A percentile compares a stretch with the other conserved stretches of the same genome.
Conservation (phyloP, 2,888 invertebrate species). For the Drosophila neoperkinsi region DNA sequence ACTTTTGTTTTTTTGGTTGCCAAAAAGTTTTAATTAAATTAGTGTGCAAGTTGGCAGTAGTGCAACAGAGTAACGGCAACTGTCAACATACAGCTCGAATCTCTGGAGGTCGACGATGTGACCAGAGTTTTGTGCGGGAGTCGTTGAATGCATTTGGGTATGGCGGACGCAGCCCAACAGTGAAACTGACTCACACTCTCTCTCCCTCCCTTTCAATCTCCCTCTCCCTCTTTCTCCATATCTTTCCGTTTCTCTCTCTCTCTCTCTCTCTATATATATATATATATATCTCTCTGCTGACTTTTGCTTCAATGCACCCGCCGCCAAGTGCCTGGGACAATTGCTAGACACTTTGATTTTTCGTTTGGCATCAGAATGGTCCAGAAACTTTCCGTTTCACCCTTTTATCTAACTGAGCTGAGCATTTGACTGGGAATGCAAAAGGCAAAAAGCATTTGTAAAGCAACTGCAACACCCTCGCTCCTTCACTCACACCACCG, state of each 20-base stretch:
- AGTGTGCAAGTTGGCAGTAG: slow-evolving; percentile 51
- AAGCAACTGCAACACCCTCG: slow-evolving; percentile 24
- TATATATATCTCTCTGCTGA: background rate
- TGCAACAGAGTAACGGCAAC: slow-evolving; percentile 40
- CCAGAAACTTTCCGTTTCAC: slow-evolving; percentile 52
- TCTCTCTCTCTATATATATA: background rate
- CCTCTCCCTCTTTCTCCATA: slow-evolving; percentile 2
- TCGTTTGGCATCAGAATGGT: slow-evolving; percentile 68
- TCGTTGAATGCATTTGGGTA: slow-evolving; percentile 29
- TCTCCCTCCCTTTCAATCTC: background rate
- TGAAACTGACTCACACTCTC: slow-evolving; percentile 46
- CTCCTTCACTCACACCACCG: no score
- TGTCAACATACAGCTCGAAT: slow-evolving; percentile 45
- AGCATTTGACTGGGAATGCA: slow-evolving; percentile 64
- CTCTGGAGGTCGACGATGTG: slow-evolving; percentile 31
- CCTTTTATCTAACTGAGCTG: slow-evolving; percentile 51
- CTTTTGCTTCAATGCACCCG: slow-evolving; percentile 45
- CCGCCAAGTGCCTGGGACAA: slow-evolving; percentile 65
- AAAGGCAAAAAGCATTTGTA: slow-evolving; percentile 73
- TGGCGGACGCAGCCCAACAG: slow-evolving; percentile 27
- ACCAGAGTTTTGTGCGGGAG: slow-evolving; percentile 24
- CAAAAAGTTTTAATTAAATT: slow-evolving; percentile 73
- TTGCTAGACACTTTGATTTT: slow-evolving; percentile 77
- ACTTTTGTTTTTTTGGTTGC: slow-evolving; percentile 40
- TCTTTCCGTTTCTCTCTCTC: slow-evolving; percentile 1